Conservation (phyloP, 35 echinoderm and acorn worm genomes). For the Ophioderma brevispina region DNA sequence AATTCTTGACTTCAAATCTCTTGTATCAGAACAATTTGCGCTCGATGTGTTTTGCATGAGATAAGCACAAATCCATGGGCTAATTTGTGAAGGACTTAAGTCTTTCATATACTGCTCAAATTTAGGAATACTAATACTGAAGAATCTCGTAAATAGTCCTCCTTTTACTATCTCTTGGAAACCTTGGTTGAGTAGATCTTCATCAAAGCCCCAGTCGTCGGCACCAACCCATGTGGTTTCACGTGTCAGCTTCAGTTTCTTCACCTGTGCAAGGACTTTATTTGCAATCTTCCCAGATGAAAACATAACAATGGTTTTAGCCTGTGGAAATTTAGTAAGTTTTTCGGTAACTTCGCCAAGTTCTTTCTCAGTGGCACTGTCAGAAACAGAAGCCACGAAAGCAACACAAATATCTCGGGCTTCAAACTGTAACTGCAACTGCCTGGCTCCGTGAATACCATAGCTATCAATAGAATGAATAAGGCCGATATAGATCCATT, state of each 20-base stretch:
- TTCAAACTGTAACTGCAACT: constrained; percentile 17
- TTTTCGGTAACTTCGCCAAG: constrained; percentile 10
- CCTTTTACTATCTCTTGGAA: not conserved
- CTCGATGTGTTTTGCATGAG: not conserved
- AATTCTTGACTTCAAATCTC: not conserved
- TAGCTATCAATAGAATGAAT: constrained; percentile 45
- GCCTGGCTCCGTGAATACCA: constrained; percentile 14
- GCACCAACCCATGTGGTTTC: constrained; percentile 34
- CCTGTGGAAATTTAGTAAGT: not conserved
- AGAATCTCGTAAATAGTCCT: constrained; percentile 21
- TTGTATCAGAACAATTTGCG: constrained; percentile 17
- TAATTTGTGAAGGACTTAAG: not conserved
- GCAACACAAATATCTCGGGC: constrained; percentile 36
- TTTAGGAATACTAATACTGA: constrained; percentile 13
- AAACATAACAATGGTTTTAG: constrained; percentile 35
- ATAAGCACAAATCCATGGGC: constrained; percentile 25
- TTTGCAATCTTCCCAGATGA: constrained; percentile 12
- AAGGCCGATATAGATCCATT: constrained; percentile 31
- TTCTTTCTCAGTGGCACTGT: not conserved
- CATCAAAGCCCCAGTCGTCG: constrained; percentile 41
- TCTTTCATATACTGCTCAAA: constrained; percentile 22
- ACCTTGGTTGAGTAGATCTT: not conserved
- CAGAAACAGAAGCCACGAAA: not conserved
- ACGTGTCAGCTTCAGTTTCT: not conserved
- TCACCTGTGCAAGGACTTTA: not conserved